These are phyloP conservation scores for Chironex yamaguchii DNA, from an alignment of 30 jellyfish, hydroid and myxozoan genomes.

Conservation along the genomic window DNA sequence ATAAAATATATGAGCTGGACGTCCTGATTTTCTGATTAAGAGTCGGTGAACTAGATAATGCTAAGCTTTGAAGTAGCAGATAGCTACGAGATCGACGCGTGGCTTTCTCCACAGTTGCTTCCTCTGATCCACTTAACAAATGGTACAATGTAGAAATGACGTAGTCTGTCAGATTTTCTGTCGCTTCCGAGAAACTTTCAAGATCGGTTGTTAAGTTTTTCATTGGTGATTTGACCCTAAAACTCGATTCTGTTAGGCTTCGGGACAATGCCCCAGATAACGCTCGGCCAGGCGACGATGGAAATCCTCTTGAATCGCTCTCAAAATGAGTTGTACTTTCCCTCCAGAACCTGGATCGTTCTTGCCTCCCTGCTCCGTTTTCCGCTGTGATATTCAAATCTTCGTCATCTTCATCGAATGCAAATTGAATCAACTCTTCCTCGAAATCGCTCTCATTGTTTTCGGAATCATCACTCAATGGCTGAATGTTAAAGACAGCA, in stretches of 20 bases:
- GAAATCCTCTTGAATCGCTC: not conserved
- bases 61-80: not conserved
- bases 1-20: not conserved
- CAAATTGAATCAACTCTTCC: not conserved
- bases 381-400: not conserved
- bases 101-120: not conserved
- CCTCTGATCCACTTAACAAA: not conserved
- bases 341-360: not conserved
- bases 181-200: conserved; percentile 68
- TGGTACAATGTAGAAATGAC: conserved; percentile 75
- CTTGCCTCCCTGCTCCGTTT: not conserved
- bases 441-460: not conserved
- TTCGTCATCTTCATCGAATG: not conserved
- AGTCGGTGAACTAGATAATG: not conserved
- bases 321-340: not conserved
- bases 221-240: conserved; percentile 79
- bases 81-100: not conserved
- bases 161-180: conserved; percentile 65
- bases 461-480: not conserved
- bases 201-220: conserved; percentile 68
- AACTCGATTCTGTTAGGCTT: conserved; percentile 78
- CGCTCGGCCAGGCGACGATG: not conserved
- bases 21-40: not conserved
- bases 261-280: conserved; percentile 81
- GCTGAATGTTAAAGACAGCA: too few species aligned